Conservation (phyloP, 2,888 invertebrate species). For the Epinotia nisella region DNA sequence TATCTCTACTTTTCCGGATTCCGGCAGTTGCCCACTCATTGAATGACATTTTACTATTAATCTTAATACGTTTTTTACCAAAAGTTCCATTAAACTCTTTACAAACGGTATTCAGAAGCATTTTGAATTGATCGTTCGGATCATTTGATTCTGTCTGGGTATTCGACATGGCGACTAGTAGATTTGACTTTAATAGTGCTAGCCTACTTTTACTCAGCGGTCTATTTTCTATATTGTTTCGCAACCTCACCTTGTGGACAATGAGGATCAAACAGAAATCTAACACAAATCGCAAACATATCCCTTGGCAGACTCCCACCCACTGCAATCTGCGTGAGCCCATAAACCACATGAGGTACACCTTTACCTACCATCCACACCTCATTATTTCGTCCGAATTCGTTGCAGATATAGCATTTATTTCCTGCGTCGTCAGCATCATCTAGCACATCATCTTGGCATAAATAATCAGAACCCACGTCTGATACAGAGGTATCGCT, state of each 20-base stretch:
- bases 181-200: no score
- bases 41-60: no score
- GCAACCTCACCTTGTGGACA: slow-evolving; percentile 9
- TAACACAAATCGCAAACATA: slow-evolving; percentile 21
- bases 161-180: no score
- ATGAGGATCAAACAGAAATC: slow-evolving; percentile 18
- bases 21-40: no score
- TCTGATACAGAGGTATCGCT: slow-evolving; percentile 1
- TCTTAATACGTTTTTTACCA: no score
- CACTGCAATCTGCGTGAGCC: slow-evolving; percentile 37
- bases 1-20: no score
- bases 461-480: background rate
- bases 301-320: slow-evolving; percentile 24
- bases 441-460: slow-evolving; percentile 1
- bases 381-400: slow-evolving; percentile 47
- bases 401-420: slow-evolving; percentile 40
- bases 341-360: slow-evolving; percentile 48
- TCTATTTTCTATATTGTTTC: no score
- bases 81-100: no score
- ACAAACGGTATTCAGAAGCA: no score
- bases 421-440: slow-evolving; percentile 12
- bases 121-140: no score
- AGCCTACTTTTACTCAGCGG: no score
- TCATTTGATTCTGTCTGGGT: no score
- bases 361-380: slow-evolving; percentile 47